Conservation (phyloP, 2,113 vertebrate genomes). For the Tapirus terrestris region DNA sequence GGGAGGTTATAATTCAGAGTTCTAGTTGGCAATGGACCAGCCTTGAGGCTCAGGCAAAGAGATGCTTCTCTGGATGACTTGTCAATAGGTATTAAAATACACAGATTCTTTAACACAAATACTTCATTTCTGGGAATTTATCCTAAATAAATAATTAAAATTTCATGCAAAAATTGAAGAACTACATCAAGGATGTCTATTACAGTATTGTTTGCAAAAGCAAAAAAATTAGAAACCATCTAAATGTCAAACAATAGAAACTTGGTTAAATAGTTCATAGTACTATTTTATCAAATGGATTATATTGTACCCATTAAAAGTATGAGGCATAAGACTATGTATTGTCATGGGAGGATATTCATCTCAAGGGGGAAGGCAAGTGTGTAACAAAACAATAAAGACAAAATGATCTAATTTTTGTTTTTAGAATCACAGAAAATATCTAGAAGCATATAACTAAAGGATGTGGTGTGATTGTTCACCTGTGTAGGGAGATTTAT, state of each 20-base stretch:
- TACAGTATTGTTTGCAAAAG: not conserved
- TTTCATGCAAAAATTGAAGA: not conserved
- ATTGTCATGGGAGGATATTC: not conserved
- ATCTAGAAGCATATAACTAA: not conserved
- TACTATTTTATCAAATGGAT: not conserved
- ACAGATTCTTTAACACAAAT: not conserved
- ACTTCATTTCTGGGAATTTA: conserved; percentile 30
- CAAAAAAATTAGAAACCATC: not conserved
- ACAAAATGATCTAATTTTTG: not conserved
- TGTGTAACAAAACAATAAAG: not conserved
- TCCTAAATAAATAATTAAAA: conserved; percentile 42
- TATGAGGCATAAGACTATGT: not conserved
- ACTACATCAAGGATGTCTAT: not conserved
- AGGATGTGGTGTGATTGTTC: too few species aligned
- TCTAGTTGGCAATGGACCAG: not conserved
- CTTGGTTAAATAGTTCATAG: not conserved
- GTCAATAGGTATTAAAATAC: not conserved
- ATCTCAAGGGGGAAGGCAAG: not conserved
- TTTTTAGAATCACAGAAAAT: conserved; percentile 18
- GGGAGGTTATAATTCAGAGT: conserved; percentile 20
- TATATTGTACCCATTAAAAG: not conserved
- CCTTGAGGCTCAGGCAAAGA: not conserved
- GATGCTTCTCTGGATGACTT: not conserved
- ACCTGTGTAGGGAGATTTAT: not conserved
- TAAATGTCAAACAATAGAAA: conserved; percentile 3